Evolutionary conservation across 92 coral and sea anemone genomes (phyloP).

Genomic region (Porites rus): DNA sequence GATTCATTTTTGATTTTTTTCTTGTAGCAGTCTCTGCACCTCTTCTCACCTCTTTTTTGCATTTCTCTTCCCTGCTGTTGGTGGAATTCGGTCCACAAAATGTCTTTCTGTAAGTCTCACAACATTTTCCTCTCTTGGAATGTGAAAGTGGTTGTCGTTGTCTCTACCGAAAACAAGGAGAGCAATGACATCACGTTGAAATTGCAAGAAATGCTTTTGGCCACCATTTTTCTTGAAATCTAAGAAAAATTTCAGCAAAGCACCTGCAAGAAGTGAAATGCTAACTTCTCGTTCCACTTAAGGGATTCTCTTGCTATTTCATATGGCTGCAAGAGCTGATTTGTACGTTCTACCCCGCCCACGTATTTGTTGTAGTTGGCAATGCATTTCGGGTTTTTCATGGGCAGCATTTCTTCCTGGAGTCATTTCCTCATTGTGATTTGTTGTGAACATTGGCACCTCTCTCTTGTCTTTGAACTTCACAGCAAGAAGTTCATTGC

Average conservation of each 20-base stretch:
- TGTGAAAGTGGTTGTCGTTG: not conserved
- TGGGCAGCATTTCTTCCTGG: conserved; percentile 31
- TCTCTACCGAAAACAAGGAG: no score
- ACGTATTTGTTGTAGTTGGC: conserved; percentile 49
- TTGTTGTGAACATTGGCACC: conserved; percentile 23
- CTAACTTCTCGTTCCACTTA: conserved; percentile 43
- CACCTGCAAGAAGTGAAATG: not conserved
- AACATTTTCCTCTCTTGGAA: conserved; percentile 32
- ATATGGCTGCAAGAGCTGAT: conserved; percentile 51
- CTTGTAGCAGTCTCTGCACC: conserved; percentile 16
- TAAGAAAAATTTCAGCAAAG: no score
- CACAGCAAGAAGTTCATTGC: conserved; percentile 8
- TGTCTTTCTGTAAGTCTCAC: conserved; percentile 29
- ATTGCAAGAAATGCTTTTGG: no score
- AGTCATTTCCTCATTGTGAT: conserved; percentile 16
- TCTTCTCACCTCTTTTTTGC: not conserved
- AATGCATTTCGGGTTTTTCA: conserved; percentile 26
- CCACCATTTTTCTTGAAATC: no score
- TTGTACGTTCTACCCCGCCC: conserved; percentile 53
- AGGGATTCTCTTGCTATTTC: conserved; percentile 27
- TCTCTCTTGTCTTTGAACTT: conserved; percentile 4
- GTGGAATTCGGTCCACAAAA: conserved; percentile 40
- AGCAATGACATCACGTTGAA: no score
- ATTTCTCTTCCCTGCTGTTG: conserved; percentile 29
- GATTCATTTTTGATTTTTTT: conserved; percentile 29